Evolutionary conservation across 2,797 vertebrate species (phyloP).

Genomic region (Cetoscarus ocellatus): DNA sequence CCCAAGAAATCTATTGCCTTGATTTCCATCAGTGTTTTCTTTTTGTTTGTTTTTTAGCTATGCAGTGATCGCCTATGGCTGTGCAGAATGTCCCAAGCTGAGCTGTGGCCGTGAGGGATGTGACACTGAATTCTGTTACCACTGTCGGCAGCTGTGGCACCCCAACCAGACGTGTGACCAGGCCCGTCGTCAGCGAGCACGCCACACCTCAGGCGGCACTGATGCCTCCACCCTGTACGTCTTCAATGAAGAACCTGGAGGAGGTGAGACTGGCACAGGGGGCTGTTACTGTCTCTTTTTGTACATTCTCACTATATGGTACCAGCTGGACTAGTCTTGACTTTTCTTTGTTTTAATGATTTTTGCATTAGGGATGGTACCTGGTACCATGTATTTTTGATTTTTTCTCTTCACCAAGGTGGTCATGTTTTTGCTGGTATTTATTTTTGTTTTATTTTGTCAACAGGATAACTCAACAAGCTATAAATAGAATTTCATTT

Average conservation of each 20-base stretch:
- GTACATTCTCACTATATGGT: too few species aligned
- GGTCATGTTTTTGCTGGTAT: too few species aligned
- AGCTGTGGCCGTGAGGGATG: conserved; percentile 89
- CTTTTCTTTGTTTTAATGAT: too few species aligned
- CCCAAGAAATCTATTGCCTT: not conserved
- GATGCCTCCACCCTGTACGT: conserved; percentile 82
- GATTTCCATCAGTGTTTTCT: conserved; percentile 1
- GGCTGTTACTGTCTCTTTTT: not conserved
- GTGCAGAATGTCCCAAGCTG: conserved; percentile 90
- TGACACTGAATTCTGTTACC: conserved; percentile 92
- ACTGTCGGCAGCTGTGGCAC: conserved; percentile 92
- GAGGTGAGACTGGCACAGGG: conserved; percentile 67
- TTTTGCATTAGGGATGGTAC: too few species aligned
- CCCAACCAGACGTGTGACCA: conserved; percentile 88
- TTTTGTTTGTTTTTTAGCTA: conserved; percentile 78
- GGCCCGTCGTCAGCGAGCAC: conserved; percentile 85
- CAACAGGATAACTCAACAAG: too few species aligned
- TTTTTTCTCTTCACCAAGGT: too few species aligned
- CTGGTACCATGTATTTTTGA: too few species aligned
- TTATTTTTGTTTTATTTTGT: too few species aligned
- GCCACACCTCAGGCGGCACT: conserved; percentile 78
- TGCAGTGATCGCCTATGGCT: conserved; percentile 90
- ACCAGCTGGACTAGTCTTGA: too few species aligned
- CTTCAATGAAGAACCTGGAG: conserved; percentile 85
- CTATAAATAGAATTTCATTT: too few species aligned